phyloP scores from a whole-genome alignment of 2,888 invertebrate genomes.

The Caenorhabditis uteleia region DNA sequence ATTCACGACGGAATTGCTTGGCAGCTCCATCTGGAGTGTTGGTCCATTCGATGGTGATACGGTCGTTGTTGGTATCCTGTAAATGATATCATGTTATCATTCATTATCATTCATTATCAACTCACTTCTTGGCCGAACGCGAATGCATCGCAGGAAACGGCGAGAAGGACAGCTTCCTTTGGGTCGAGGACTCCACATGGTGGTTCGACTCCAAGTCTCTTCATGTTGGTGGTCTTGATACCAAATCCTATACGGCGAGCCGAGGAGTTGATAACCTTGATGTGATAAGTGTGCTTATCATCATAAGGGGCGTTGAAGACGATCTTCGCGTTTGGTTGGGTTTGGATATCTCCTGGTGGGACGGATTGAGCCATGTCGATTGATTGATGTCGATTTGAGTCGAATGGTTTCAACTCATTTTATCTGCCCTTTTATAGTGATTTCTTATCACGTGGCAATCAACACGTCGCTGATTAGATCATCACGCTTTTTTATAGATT shows the following conservation, averaged over 20 bases:
- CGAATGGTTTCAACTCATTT: neutral
- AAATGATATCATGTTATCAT: too few relatives aligned
- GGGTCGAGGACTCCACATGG: conserved; percentile 56
- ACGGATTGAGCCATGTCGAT: conserved; percentile 47
- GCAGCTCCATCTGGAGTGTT: conserved; percentile 50
- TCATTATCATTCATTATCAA: too few relatives aligned
- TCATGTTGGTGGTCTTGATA: conserved; percentile 60
- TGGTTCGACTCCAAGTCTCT: conserved; percentile 55
- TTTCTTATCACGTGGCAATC: too few relatives aligned
- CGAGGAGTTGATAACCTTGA: conserved; percentile 54
- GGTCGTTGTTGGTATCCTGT: too few relatives aligned
- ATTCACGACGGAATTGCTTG: conserved; percentile 54
- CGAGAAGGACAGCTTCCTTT: conserved; percentile 44
- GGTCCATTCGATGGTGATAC: conserved; percentile 55
- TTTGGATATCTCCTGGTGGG: conserved; percentile 52
- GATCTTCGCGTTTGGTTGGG: conserved; percentile 51
- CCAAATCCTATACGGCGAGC: conserved; percentile 55
- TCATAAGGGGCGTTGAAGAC: conserved; percentile 60
- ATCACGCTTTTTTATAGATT: too few relatives aligned
- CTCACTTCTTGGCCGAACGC: conserved; percentile 38
- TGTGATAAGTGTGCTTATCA: conserved; percentile 56
- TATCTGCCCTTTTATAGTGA: too few relatives aligned
- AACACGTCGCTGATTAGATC: too few relatives aligned
- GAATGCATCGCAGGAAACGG: conserved; percentile 37
- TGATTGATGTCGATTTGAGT: neutral